A percentile compares a stretch with the other conserved stretches of the same genome.
Evolutionary conservation across 1,140 invertebrate species (phyloP).

Genomic region (Lordiphosa mommai): DNA sequence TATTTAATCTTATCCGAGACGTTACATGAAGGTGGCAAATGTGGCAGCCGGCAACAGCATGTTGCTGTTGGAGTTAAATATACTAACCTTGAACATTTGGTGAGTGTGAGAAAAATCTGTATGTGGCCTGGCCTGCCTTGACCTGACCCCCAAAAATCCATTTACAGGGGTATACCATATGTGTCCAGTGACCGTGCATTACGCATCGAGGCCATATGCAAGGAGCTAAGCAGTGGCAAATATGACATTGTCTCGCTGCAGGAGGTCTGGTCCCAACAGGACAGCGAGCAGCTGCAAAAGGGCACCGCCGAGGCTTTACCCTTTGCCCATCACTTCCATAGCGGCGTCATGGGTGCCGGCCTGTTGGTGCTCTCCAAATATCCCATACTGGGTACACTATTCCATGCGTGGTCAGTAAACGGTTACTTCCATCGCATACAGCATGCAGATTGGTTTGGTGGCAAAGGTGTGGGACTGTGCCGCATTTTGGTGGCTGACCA

Average conservation of each 20-base stretch:
- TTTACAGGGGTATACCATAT: slow-evolving; percentile 89
- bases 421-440: slow-evolving; percentile 97
- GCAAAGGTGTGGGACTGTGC: slow-evolving; percentile 96
- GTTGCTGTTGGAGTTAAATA: slow-evolving; percentile 69
- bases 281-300: slow-evolving; percentile 86
- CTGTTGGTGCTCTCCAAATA: slow-evolving; percentile 94
- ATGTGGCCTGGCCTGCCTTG: slow-evolving; percentile 5
- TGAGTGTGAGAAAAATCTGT: slow-evolving; percentile 21
- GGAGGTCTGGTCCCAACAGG: slow-evolving; percentile 91
- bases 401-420: slow-evolving; percentile 96
- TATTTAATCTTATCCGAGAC: background rate
- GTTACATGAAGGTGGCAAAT: slow-evolving; percentile 19
- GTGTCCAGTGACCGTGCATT: slow-evolving; percentile 87
- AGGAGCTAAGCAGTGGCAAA: slow-evolving; percentile 84
- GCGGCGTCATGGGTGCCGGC: slow-evolving; percentile 95
- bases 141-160: slow-evolving; percentile 42
- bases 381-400: slow-evolving; percentile 93
- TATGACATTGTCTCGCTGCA: slow-evolving; percentile 96
- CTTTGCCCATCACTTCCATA: slow-evolving; percentile 95
- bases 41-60: slow-evolving; percentile 37
- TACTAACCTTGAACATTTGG: slow-evolving; percentile 78
- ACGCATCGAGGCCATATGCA: slow-evolving; percentile 90
- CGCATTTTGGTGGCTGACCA: slow-evolving; percentile 85
- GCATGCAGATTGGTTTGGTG: slow-evolving; percentile 99
- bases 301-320: slow-evolving; percentile 85